These are phyloP conservation scores for Dinothrombium tinctorium DNA, from an alignment of 1,140 invertebrate species.

Conservation along the genomic window DNA sequence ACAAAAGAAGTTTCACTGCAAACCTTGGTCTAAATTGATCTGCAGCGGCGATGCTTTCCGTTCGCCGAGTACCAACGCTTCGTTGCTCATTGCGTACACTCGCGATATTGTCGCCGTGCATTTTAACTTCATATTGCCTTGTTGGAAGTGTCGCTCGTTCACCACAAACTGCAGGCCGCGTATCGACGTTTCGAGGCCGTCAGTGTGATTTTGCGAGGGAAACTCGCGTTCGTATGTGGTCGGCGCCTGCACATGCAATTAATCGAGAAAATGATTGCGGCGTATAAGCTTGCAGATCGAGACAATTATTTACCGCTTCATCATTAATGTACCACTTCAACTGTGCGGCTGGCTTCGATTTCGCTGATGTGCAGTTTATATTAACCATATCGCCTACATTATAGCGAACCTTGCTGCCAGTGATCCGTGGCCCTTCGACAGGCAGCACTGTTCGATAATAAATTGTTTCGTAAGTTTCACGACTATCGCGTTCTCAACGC, in stretches of 20 bases:
- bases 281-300: not conserved
- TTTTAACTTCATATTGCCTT: constrained; percentile 18
- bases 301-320: not conserved
- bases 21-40: too few relatives aligned
- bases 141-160: constrained; percentile 17
- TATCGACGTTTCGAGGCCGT: constrained; percentile 18
- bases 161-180: constrained; percentile 17
- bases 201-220: not conserved
- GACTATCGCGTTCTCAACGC: not conserved
- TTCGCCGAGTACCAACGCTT: not conserved
- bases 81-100: constrained; percentile 37
- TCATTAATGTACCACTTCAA: not conserved
- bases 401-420: not conserved
- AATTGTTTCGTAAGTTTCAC: not conserved
- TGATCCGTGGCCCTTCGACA: not conserved
- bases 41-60: not conserved
- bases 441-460: not conserved
- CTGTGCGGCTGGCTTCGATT: not conserved
- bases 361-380: not conserved
- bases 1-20: not conserved
- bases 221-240: not conserved
- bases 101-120: constrained; percentile 28
- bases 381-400: not conserved
- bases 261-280: not conserved
- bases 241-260: not conserved